These are phyloP conservation scores for Esox niger DNA, from an alignment of 2,113 vertebrate species.

Conservation along the genomic window DNA sequence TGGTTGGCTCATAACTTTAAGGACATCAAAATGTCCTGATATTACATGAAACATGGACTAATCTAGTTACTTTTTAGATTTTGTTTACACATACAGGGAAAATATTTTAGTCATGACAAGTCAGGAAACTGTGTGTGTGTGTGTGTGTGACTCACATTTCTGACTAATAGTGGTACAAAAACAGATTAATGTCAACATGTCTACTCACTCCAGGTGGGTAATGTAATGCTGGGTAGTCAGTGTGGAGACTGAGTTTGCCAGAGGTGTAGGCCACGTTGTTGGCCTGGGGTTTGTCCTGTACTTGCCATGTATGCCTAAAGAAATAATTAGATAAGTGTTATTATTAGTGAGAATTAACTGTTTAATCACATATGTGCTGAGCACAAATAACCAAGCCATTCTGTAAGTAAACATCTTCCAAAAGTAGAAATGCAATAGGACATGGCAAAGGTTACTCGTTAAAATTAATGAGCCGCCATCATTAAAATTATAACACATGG, in stretches of 20 bases:
- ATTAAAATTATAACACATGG: no score
- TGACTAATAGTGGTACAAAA: neutral
- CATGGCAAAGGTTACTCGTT: no score
- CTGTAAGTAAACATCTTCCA: no score
- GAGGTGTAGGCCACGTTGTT: conserved; percentile 94
- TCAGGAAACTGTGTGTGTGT: neutral
- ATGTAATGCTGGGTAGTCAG: conserved; percentile 89
- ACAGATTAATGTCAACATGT: neutral
- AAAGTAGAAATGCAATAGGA: no score
- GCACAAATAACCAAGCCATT: neutral
- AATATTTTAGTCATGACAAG: no score
- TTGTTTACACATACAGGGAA: no score
- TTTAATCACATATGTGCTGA: neutral
- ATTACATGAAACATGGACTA: no score
- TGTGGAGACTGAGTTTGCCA: conserved; percentile 85
- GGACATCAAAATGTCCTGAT: no score
- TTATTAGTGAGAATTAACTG: neutral
- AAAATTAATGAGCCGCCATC: no score
- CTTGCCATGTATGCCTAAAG: conserved; percentile 91
- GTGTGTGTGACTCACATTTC: neutral
- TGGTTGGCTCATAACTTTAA: no score
- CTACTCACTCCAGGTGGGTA: conserved; percentile 89
- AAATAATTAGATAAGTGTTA: conserved; percentile 33
- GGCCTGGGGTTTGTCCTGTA: conserved; percentile 88
- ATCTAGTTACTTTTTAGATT: no score